Percentiles rank a stretch among this genome's conserved stretches.
These are phyloP conservation scores for Trisateles emortualis DNA, from an alignment of 2,888 invertebrate genomes.

Conservation along the genomic window DNA sequence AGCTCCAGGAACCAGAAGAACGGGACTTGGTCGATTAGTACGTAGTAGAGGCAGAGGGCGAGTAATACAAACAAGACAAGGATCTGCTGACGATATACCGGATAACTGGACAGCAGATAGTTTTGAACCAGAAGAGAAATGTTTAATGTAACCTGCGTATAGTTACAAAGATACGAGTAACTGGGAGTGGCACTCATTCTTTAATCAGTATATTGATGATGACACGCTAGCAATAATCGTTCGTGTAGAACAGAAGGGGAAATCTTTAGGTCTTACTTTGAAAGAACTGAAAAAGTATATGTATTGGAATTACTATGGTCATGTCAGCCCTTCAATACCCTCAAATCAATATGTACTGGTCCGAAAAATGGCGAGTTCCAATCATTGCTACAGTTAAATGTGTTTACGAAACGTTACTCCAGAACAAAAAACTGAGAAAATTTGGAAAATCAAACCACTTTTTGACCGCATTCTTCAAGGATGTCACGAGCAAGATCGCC, in stretches of 20 bases:
- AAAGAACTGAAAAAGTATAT: conserved; percentile 3
- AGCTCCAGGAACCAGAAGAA: too few relatives aligned
- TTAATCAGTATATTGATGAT: too few relatives aligned
- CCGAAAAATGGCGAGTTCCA: conserved; percentile 1
- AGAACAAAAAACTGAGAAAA: background rate
- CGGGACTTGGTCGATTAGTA: too few relatives aligned
- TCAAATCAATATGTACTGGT: conserved; percentile 9
- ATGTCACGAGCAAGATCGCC: background rate
- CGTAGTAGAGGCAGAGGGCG: too few relatives aligned
- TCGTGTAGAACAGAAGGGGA: conserved; percentile 2
- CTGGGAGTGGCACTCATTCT: too few relatives aligned
- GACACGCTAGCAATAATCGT: conserved; percentile 5
- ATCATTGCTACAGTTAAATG: conserved; percentile 5
- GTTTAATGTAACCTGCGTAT: too few relatives aligned
- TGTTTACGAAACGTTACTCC: background rate
- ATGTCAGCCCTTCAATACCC: conserved; percentile 7
- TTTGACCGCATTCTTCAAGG: background rate
- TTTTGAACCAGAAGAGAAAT: too few relatives aligned
- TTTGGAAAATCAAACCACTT: conserved; percentile 1
- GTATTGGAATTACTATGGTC: conserved; percentile 9
- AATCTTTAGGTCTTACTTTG: conserved; percentile 1
- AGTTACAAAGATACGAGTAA: too few relatives aligned
- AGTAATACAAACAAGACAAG: too few relatives aligned
- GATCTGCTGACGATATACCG: too few relatives aligned
- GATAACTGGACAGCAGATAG: too few relatives aligned